These are phyloP conservation scores for Axinella damicornis DNA, from an alignment of 37 sponge, comb jelly and placozoan genomes.

Conservation along the genomic window DNA sequence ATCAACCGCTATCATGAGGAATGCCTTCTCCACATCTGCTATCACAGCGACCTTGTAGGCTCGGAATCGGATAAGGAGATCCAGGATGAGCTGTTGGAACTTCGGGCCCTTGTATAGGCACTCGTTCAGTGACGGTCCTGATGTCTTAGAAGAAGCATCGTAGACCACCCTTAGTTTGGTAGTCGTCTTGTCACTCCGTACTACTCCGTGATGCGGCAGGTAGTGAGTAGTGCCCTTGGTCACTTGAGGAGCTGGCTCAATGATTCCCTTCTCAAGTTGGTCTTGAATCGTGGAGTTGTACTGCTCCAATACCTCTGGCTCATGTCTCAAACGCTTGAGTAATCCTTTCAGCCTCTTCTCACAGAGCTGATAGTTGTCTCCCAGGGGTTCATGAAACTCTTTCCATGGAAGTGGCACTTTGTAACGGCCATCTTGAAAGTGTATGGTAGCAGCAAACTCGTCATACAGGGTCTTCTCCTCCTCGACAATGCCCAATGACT, in stretches of 20 bases:
- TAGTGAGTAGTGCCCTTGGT: slow-evolving; percentile 21
- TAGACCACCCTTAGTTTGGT: no score
- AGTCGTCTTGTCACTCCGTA: slow-evolving; percentile 35
- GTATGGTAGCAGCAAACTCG: slow-evolving; percentile 10
- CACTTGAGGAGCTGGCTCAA: slow-evolving; percentile 2
- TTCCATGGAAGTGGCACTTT: slow-evolving; percentile 47
- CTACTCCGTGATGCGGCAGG: slow-evolving; percentile 44
- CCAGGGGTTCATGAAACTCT: slow-evolving; percentile 26
- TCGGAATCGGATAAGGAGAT: slow-evolving; percentile 46
- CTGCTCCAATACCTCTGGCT: slow-evolving; percentile 28
- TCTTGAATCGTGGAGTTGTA: slow-evolving; percentile 40
- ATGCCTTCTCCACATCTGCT: no score
- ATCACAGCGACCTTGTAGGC: slow-evolving; percentile 23
- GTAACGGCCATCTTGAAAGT: slow-evolving; percentile 35
- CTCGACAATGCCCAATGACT: slow-evolving; percentile 30
- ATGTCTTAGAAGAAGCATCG: no score
- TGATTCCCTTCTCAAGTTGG: slow-evolving; percentile 32
- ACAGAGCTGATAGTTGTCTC: slow-evolving; percentile 32
- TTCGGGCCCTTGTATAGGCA: slow-evolving; percentile 47
- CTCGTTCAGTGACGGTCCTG: slow-evolving; percentile 33
- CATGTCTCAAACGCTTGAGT: slow-evolving; percentile 16
- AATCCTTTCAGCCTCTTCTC: slow-evolving; percentile 27
- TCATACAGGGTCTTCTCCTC: slow-evolving; percentile 20
- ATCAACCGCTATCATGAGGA: slow-evolving; percentile 38
- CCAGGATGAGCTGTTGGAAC: no score